Base-by-base conservation (phyloP, 2,888 invertebrate genomes). In the Ashinkailepas kermadecensis region DNA sequence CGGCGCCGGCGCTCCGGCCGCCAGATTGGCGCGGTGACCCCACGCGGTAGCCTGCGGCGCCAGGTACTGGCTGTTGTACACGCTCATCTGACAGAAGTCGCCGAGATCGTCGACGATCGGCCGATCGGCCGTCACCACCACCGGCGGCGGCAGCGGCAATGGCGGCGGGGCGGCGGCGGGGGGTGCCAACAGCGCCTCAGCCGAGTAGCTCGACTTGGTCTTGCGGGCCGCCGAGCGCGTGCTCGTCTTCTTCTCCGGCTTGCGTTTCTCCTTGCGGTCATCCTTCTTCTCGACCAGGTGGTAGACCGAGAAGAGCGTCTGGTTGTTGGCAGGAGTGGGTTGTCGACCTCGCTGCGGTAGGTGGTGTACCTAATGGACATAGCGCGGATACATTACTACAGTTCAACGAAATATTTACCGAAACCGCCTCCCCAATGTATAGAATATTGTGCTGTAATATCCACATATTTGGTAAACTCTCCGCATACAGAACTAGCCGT, bases 261-360 rank as follows among this genome's bases (percentile, higher is more conserved):
- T 74, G 18, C 74, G 74, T 9, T 54, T 54, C 21, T 74, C 74
- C 56, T 74, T 74, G 54, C 74, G 74, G 10, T 54, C 54, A 2
- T 74, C 74, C n/a, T 74, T 74, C 54, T 54, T 54, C 74, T 74
- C 54, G 74, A 74, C 74, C 74, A 74, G 74, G 54, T 74, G 74
- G 21, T 74, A 56, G 21, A 74, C 74, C 8, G 74, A 74, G 56
- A 74, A 74, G 4, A 74, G 74, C 4, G 74, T 56, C 74, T 74
- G 74, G 18, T 6, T 54, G 18, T 21, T 10, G 10, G 21, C 21
- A 0, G 21, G 56, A 21, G 74, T 1, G 3, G 23, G 54, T 54
- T 56, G 74, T 56, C 74, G 54, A 23, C 74, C 21, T 1, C 74
- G 74, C 56, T 74, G 70, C 70, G 10, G 23, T 39, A 23, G 67